Conservation (phyloP, 2,888 invertebrate genomes). For the Phanerotoma sp. region DNA sequence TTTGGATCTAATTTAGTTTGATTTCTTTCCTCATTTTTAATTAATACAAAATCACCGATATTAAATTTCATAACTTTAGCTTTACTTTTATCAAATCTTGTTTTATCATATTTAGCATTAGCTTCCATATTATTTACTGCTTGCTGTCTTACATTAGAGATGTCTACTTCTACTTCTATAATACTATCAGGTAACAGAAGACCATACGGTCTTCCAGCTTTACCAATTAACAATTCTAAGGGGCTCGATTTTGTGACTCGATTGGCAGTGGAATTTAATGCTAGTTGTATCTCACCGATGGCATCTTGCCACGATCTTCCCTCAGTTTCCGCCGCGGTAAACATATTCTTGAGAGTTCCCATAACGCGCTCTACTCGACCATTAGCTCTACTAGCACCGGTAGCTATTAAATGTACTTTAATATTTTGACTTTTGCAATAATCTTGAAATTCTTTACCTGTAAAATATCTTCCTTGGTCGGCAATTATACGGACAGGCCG, state of each 20-base stretch:
- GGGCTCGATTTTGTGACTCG: conserved; percentile 38
- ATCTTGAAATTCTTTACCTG: conserved; percentile 27
- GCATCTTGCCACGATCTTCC: conserved; percentile 39
- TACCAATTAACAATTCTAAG: conserved; percentile 41
- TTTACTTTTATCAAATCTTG: conserved; percentile 1
- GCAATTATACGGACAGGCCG: conserved; percentile 30
- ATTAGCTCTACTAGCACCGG: conserved; percentile 38
- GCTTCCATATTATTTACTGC: background rate
- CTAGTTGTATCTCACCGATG: conserved; percentile 38
- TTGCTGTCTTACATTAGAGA: background rate
- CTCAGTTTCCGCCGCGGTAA: conserved; percentile 35
- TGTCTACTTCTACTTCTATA: background rate
- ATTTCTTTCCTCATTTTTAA: conserved; percentile 2
- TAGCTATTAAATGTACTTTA: conserved; percentile 36
- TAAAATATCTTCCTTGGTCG: conserved; percentile 27
- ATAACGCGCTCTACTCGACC: conserved; percentile 41
- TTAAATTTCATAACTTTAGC: background rate
- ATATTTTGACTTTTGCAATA: conserved; percentile 28
- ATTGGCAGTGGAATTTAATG: conserved; percentile 38
- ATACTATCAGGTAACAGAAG: background rate
- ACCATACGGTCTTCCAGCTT: background rate
- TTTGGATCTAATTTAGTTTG: conserved; percentile 1
- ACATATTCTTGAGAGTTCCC: conserved; percentile 35
- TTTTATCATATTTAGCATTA: background rate
- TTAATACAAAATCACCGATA: background rate